Evolutionary conservation across 1,140 invertebrate genomes (phyloP).

Genomic region (Atopsyche davidsoni): DNA sequence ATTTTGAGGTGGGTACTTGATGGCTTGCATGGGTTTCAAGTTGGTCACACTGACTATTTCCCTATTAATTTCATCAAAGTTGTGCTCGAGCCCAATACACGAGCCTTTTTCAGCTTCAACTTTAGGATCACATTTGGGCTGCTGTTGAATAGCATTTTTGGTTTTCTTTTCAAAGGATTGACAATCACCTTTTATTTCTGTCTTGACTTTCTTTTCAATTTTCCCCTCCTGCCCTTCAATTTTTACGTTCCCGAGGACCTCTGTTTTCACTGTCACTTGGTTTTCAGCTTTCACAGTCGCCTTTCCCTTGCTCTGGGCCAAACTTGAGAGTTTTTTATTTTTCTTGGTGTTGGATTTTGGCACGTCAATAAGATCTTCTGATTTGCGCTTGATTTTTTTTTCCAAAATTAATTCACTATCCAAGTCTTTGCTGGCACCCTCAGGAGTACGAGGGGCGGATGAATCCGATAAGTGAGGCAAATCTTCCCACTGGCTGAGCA

Average conservation of each 20-base stretch:
- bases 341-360: background rate
- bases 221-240: background rate
- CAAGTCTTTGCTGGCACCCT: background rate
- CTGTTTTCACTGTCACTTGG: no score
- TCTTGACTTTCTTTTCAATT: background rate
- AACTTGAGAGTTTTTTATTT: background rate
- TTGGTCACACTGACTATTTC: slow-evolving; percentile 8
- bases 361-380: background rate
- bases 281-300: background rate
- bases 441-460: slow-evolving; percentile 2
- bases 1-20: slow-evolving; percentile 19
- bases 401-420: slow-evolving; percentile 5
- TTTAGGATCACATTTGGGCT: background rate
- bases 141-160: background rate
- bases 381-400: slow-evolving; percentile 11
- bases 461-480: slow-evolving; percentile 8
- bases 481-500: slow-evolving; percentile 19
- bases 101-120: background rate
- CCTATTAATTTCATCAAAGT: background rate
- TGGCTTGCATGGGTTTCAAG: slow-evolving; percentile 19
- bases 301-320: background rate
- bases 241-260: background rate
- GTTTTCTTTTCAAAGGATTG: background rate
- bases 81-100: background rate
- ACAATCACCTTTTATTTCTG: background rate